Conservation (phyloP, 2,888 invertebrate genomes). For the Zygaena filipendulae region DNA sequence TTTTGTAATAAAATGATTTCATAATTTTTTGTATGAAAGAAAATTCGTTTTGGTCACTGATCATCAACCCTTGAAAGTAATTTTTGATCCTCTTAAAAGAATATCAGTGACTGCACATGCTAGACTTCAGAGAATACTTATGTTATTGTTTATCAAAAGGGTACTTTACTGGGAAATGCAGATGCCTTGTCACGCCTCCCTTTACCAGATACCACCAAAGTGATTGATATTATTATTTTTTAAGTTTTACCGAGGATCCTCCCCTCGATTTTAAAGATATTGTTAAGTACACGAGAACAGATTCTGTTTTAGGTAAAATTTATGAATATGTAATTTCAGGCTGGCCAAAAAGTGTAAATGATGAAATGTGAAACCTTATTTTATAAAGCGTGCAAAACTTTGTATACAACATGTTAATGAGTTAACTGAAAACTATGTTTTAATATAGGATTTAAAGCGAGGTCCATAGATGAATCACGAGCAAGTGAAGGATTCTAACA, state of each 20-base stretch:
- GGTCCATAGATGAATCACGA: no score
- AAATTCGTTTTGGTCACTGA: conserved; percentile 11
- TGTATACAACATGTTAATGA: neutral
- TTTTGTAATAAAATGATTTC: conserved; percentile 13
- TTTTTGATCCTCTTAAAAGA: conserved; percentile 10
- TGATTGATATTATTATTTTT: no score
- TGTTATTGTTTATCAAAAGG: conserved; percentile 8
- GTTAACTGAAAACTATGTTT: no score
- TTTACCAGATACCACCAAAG: neutral
- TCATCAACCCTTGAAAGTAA: conserved; percentile 10
- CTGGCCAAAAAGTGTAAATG: neutral
- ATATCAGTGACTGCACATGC: conserved; percentile 9
- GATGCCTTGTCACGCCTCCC: conserved; percentile 5
- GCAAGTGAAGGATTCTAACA: no score
- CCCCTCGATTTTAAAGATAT: neutral
- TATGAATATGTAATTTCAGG: conserved; percentile 4
- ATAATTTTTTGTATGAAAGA: conserved; percentile 12
- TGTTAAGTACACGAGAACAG: neutral
- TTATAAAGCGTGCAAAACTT: neutral
- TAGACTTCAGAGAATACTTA: conserved; percentile 9
- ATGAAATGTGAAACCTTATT: conserved; percentile 1
- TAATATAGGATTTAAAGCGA: no score
- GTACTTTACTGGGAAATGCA: conserved; percentile 8
- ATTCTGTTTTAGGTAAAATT: conserved; percentile 1
- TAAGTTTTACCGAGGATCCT: neutral